These are phyloP conservation scores for Corythaeola cristata DNA, from an alignment of 2,113 vertebrate species.

Conservation along the genomic window DNA sequence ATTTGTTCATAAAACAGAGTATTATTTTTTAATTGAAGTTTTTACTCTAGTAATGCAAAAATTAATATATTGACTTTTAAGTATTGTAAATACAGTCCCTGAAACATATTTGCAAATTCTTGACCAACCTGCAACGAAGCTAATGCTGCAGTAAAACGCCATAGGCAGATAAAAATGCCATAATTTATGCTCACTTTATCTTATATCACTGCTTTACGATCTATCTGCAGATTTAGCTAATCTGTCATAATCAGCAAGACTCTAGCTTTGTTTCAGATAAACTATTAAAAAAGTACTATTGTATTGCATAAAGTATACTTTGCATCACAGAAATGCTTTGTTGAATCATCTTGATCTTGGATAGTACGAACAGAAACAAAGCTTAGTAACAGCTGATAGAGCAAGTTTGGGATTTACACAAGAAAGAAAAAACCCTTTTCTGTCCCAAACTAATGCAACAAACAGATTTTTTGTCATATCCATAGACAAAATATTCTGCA, in stretches of 20 bases:
- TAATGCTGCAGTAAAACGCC: neutral
- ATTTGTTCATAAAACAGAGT: neutral
- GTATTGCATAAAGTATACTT: neutral
- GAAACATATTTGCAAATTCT: neutral
- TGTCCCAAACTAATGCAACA: neutral
- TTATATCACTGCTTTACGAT: neutral
- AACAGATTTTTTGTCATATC: neutral
- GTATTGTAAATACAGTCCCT: neutral
- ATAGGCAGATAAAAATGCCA: neutral
- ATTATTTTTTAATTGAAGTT: neutral
- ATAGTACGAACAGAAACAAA: neutral
- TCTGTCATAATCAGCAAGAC: neutral
- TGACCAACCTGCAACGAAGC: neutral
- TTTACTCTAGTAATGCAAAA: neutral
- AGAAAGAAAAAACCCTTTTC: neutral
- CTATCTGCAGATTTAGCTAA: neutral
- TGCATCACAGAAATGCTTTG: neutral
- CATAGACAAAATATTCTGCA: neutral
- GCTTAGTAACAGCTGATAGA: neutral
- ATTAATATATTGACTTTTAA: neutral
- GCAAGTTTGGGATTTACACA: neutral
- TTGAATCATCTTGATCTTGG: neutral
- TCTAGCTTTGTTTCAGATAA: neutral
- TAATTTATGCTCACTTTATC: neutral
- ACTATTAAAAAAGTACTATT: neutral